Percentiles rank a stretch among this genome's conserved stretches.
phyloP scores from a whole-genome alignment of 1,140 invertebrate genomes.

The Drosophila busckii region DNA sequence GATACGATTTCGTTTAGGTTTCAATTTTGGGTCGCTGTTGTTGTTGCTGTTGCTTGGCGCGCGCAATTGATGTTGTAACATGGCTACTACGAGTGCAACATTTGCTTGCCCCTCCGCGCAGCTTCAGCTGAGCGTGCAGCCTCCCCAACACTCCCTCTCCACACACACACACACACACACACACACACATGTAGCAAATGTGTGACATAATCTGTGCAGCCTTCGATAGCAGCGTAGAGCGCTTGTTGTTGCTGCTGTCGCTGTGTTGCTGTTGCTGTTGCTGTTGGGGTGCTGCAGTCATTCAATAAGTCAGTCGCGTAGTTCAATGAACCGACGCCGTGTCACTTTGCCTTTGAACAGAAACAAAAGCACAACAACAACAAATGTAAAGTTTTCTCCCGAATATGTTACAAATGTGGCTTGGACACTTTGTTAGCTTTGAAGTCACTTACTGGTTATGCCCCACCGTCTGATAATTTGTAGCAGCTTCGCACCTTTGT shows the following conservation, averaged over 20 bases:
- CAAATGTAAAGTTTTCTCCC: constrained; percentile 46
- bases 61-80: constrained; percentile 75
- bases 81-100: constrained; percentile 72
- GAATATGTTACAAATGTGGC: constrained; percentile 71
- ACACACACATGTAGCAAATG: too few relatives aligned
- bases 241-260: constrained; percentile 19
- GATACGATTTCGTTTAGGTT: constrained; percentile 71
- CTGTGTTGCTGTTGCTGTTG: constrained; percentile 29
- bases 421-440: constrained; percentile 29
- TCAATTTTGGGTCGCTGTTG: constrained; percentile 39
- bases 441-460: constrained; percentile 74
- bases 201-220: constrained; percentile 77
- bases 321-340: constrained; percentile 40
- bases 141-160: constrained; percentile 45
- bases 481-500: constrained; percentile 63
- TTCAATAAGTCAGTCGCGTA: constrained; percentile 69
- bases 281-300: constrained; percentile 45
- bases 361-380: constrained; percentile 25
- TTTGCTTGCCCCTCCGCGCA: constrained; percentile 16
- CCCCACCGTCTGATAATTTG: constrained; percentile 67
- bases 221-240: constrained; percentile 58
- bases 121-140: constrained; percentile 11
- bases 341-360: constrained; percentile 34
- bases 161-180: constrained; percentile 52
- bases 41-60: constrained; percentile 60